phyloP scores from a whole-genome alignment of 2,113 vertebrate species.

The Nyctibius bracteatus region DNA sequence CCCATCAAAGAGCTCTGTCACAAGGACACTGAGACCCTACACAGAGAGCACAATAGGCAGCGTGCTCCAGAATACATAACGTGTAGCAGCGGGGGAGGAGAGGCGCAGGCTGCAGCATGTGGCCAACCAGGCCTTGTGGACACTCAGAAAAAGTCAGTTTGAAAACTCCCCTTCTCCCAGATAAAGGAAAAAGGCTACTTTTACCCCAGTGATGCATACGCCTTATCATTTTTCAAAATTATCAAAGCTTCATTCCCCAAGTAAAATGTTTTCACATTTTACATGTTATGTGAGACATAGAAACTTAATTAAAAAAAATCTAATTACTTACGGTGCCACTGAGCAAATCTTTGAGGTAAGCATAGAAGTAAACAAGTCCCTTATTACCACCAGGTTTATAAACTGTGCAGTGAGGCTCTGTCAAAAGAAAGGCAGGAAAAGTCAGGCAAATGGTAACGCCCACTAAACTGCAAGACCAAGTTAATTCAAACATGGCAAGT shows the following conservation, averaged over 20 bases:
- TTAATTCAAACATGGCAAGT: neutral
- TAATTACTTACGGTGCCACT: constrained; percentile 85
- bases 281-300: neutral
- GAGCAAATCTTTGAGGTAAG: constrained; percentile 85
- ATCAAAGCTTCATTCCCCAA: neutral
- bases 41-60: neutral
- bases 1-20: neutral
- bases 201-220: neutral
- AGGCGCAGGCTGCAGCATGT: neutral
- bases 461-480: neutral
- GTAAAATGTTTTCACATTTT: neutral
- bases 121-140: neutral
- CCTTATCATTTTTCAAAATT: neutral
- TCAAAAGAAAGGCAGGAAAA: neutral
- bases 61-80: neutral
- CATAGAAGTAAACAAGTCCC: constrained; percentile 85
- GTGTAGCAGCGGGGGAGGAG: neutral
- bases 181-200: neutral
- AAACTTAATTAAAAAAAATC: neutral
- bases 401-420: constrained; percentile 76
- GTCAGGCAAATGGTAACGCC: neutral
- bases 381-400: constrained; percentile 69
- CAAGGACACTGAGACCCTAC: neutral
- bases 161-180: neutral
- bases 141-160: neutral